Base-by-base conservation (phyloP, 2,113 vertebrate genomes). In the Gopherus flavomarginatus region DNA sequence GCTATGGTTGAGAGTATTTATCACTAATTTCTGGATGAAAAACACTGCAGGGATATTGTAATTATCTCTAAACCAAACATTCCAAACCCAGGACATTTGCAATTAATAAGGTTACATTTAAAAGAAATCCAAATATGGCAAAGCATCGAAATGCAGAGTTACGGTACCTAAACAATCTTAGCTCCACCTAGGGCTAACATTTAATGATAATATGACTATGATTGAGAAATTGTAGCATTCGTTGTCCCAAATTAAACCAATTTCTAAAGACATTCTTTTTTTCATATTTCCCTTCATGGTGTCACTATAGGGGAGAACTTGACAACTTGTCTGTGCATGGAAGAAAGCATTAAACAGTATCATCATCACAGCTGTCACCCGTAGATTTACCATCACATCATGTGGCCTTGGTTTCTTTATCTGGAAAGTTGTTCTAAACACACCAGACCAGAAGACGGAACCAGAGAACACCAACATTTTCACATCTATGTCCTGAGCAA, bases 401-500 rank as follows among this genome's bases (percentile, higher is more conserved):
- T 0, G 42, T 10, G 24, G 59, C 7, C 26, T 82, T 10, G 4
- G 22, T 12, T 11, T 86, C 53, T 69, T 87, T 54, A 82, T 52
- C 77, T 90, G 90, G 87, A 78, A 92, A 90, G 31, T 56, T 59
- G 42, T 86, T 19, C 17, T 86, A 3, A 14, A 86, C 79, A 90
- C 0, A 11, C 12, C 12, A 95, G 24, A 50, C 65, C 31, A 90
- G 62, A 52, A 69, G 62, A 22, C 81, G 87, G 59, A 86, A 86
- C 26, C 47, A 84, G 21, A 81, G 44, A 92, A 88, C 31, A 96
- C 78, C 78, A 65, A 12, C 57, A 29, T 65, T 65, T 87, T 79
- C 31, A 94, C 75, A 53, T n/a, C 13, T 90, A 65, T 16, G 44
- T 90, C 90, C 91, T 84, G 83, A 89, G 49, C 26, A 82, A 16